Conservation (phyloP, 2,797 vertebrate genomes). For the Karalla daura region DNA sequence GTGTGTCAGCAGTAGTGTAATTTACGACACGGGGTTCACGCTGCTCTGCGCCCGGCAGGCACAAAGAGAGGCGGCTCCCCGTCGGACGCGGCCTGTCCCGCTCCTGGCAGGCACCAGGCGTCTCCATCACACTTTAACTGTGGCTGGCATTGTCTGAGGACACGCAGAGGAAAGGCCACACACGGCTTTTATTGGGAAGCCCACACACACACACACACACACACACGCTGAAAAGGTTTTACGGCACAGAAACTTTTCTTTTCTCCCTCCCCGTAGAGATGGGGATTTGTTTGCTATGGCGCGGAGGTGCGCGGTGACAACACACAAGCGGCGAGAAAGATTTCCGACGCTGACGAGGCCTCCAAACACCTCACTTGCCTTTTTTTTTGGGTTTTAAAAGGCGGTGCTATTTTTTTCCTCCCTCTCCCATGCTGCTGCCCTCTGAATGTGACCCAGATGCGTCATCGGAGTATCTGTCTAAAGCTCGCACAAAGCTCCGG, state of each 20-base stretch:
- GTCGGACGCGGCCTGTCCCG: conserved; percentile 44
- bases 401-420: neutral
- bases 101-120: conserved; percentile 57
- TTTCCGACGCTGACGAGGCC: conserved; percentile 19
- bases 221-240: conserved; percentile 50
- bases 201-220: conserved; percentile 56
- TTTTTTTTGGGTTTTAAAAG: conserved; percentile 27
- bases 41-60: conserved; percentile 39
- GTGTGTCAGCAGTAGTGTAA: conserved; percentile 45
- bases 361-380: conserved; percentile 33
- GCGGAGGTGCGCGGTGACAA: conserved; percentile 9
- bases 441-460: conserved; percentile 51
- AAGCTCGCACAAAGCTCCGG: conserved; percentile 32
- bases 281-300: conserved; percentile 42
- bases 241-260: conserved; percentile 27
- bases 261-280: conserved; percentile 35
- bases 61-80: conserved; percentile 57
- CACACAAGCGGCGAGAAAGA: conserved; percentile 20
- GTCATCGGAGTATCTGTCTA: conserved; percentile 40
- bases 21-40: conserved; percentile 58
- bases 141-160: conserved; percentile 61
- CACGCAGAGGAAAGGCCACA: conserved; percentile 63
- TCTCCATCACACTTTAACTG: conserved; percentile 71
- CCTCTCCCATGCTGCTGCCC: conserved; percentile 32
- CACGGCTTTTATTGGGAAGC: conserved; percentile 65